Evolutionary conservation across 2,113 vertebrate species (phyloP).

Genomic region (Nycticorax nycticorax): DNA sequence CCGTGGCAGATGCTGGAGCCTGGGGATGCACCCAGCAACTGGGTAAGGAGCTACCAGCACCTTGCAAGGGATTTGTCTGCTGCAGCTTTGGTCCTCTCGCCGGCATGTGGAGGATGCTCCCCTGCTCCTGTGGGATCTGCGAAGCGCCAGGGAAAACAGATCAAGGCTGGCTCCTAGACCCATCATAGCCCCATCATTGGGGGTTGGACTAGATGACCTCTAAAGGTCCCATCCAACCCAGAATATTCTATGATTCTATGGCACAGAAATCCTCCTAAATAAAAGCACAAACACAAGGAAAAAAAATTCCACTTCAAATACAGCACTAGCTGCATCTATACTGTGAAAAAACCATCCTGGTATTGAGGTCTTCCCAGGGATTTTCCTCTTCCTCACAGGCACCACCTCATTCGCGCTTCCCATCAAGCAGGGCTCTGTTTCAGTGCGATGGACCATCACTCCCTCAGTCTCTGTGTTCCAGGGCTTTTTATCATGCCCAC

Average conservation of each 20-base stretch:
- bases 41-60: not conserved
- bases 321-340: not conserved
- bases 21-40: not conserved
- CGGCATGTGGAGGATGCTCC: accelerated
- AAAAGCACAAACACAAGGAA: accelerated
- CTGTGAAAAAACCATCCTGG: not conserved
- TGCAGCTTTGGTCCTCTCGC: not conserved
- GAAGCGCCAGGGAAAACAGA: not conserved
- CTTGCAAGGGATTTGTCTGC: not conserved
- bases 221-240: too few relatives aligned
- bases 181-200: too few relatives aligned
- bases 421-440: not conserved
- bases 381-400: not conserved
- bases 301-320: not conserved
- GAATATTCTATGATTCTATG: too few relatives aligned
- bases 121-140: not conserved
- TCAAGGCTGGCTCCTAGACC: not conserved
- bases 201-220: too few relatives aligned
- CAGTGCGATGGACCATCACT: too few relatives aligned
- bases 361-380: not conserved
- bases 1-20: not conserved
- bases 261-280: not conserved
- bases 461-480: not conserved
- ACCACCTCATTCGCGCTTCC: not conserved
- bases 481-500: not conserved